Evolutionary conservation across 53 echinoderm and acorn worm genomes (phyloP).

Genomic region (Antedon mediterranea): DNA sequence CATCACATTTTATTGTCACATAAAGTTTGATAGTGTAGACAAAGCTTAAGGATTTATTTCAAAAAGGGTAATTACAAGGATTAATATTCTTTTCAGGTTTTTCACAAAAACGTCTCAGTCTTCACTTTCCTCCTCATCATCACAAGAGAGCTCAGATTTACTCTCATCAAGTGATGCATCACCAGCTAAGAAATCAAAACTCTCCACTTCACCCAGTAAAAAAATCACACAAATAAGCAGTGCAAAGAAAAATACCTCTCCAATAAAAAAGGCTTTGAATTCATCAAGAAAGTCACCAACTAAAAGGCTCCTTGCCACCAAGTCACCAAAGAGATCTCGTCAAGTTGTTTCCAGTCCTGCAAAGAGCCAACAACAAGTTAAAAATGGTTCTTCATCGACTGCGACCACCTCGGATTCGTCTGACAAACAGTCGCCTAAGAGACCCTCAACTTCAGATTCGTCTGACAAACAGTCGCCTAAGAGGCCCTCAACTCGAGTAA

Average conservation of each 20-base stretch:
- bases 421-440: neutral
- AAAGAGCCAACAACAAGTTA: no score
- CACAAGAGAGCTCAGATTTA: neutral
- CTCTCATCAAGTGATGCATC: conserved; percentile 2
- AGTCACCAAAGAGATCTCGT: neutral
- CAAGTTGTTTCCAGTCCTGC: neutral
- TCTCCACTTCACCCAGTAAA: neutral
- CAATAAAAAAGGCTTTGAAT: neutral
- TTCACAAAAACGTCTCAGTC: neutral
- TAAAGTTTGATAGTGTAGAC: no score
- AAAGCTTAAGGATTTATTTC: no score
- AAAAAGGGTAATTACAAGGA: no score
- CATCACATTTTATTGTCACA: no score
- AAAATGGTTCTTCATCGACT: neutral
- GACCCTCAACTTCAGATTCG: neutral
- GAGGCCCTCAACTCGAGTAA: neutral
- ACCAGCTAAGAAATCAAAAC: conserved; percentile 10
- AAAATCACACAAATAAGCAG: neutral
- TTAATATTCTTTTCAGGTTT: neutral
- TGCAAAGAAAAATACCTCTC: conserved; percentile 4
- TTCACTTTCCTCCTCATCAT: neutral
- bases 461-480: neutral
- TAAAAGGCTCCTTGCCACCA: neutral
- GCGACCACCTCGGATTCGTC: neutral
- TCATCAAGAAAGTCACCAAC: neutral